These are phyloP conservation scores for Heterodera carotae DNA, from an alignment of 1,140 invertebrate species.

Conservation along the genomic window DNA sequence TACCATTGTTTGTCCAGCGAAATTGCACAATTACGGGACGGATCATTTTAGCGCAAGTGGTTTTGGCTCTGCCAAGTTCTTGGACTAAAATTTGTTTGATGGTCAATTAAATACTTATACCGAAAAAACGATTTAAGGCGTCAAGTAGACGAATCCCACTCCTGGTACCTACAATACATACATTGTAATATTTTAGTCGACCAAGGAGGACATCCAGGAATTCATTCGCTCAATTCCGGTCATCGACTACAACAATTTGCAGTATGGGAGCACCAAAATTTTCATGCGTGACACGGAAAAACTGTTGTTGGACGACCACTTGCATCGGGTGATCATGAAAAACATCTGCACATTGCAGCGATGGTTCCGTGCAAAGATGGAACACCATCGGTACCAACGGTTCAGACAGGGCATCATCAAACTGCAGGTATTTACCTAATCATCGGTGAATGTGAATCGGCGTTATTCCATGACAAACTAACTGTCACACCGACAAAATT, in stretches of 20 bases:
- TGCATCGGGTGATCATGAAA: conserved; percentile 85
- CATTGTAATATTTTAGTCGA: conserved; percentile 66
- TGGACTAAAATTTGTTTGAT: too few species aligned
- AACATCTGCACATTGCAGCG: conserved; percentile 86
- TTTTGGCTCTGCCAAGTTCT: too few species aligned
- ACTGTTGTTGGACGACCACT: conserved; percentile 81
- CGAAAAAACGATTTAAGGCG: too few species aligned
- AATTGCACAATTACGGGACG: too few species aligned
- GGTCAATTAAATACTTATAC: too few species aligned
- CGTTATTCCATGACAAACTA: too few species aligned
- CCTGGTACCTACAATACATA: too few species aligned
- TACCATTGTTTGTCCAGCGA: too few species aligned
- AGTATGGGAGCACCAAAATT: conserved; percentile 84
- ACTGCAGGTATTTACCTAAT: conserved; percentile 72
- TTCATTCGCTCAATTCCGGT: conserved; percentile 68
- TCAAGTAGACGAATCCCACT: too few species aligned
- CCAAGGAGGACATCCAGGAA: conserved; percentile 55
- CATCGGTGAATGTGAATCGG: too few species aligned
- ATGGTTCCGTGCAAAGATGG: conserved; percentile 82
- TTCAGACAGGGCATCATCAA: conserved; percentile 76
- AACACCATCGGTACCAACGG: conserved; percentile 77
- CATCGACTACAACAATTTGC: conserved; percentile 86
- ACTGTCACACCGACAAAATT: too few species aligned
- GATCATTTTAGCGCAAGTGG: too few species aligned
- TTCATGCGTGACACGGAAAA: conserved; percentile 92